These are phyloP conservation scores for Nyctibius grandis DNA, from an alignment of 2,797 vertebrate species.

Conservation along the genomic window DNA sequence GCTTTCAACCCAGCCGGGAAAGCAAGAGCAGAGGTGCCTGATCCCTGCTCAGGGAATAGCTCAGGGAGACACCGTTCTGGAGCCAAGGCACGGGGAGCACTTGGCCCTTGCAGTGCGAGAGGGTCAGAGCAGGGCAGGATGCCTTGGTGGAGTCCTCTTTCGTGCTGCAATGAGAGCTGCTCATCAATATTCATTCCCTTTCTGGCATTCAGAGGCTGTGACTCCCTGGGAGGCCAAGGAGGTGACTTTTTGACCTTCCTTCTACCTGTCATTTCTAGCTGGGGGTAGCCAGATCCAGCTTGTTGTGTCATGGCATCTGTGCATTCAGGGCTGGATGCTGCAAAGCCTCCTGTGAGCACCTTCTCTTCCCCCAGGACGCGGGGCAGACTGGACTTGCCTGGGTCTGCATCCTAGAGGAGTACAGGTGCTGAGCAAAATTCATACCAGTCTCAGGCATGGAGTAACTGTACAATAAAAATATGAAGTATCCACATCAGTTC, in stretches of 20 bases:
- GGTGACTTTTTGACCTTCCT: background rate
- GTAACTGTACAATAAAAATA: background rate
- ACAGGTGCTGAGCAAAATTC: background rate
- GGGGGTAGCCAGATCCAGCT: background rate
- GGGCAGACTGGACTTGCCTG: background rate
- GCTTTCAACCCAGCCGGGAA: background rate
- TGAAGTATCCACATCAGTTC: background rate
- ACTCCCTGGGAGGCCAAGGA: background rate
- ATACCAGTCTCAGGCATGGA: background rate
- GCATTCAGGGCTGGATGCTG: background rate
- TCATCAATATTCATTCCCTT: background rate
- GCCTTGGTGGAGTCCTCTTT: background rate
- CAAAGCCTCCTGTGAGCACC: background rate
- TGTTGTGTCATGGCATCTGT: accelerated
- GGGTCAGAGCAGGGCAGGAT: background rate
- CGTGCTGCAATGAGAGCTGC: background rate
- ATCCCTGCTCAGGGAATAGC: background rate
- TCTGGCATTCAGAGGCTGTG: background rate
- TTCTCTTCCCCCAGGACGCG: background rate
- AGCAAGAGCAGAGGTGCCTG: background rate
- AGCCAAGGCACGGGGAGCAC: background rate
- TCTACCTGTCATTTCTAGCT: background rate
- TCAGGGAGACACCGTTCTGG: background rate
- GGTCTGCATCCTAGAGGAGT: background rate
- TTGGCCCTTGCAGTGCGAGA: background rate